Base-by-base conservation (phyloP, 2,888 invertebrate genomes). In the Ophioninae sp. region DNA sequence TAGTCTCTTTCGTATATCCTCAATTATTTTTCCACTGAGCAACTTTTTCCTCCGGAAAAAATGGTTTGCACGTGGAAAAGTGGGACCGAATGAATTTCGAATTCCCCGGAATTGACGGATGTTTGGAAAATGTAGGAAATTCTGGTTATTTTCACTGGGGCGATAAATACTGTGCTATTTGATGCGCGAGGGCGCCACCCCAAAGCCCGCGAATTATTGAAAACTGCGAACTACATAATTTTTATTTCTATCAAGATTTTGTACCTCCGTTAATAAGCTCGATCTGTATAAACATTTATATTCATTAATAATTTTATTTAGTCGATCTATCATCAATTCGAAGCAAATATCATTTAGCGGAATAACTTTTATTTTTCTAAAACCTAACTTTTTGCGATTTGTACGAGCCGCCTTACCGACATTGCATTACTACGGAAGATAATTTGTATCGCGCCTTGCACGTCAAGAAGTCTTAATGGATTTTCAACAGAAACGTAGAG, bases 341-440 rank as follows among this genome's bases (percentile, higher is more conserved):
- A 30, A 30, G 1, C 30, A 30, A 2, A 30, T 30, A 2, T 30
- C 30, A 30, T 30, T 30, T 30, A 30, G 30, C 30, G 30, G 3
- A 3, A 30, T 30, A 30, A 30, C 30, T 30, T 30, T 30, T 30
- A 30, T 30, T 30, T 30, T 30, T 30, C 3, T 3, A 30, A 30
- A 30, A 30, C 30, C 30, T 30, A 30, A 30, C 30, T 30, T 30
- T 30, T 30, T 30, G 30, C 30, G 1, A 30, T 30, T 3, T 30
- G 30, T 30, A 30, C 30, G 30, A 30, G 30, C 30, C 30, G 30
- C 30, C 2, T 1, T 3, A 23, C n/a, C 59, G 65, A 65, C 70
- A 79, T 79, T 79, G 82, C 75, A 21, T 78, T 79, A 79, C 75
- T 82, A 79, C 50, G 61, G 23, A 20, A 10, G 37, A 17, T 41